A percentile compares a stretch with the other conserved stretches of the same genome.
Evolutionary conservation across 2,797 vertebrate genomes (phyloP).

Genomic region (Apodemus agrarius): DNA sequence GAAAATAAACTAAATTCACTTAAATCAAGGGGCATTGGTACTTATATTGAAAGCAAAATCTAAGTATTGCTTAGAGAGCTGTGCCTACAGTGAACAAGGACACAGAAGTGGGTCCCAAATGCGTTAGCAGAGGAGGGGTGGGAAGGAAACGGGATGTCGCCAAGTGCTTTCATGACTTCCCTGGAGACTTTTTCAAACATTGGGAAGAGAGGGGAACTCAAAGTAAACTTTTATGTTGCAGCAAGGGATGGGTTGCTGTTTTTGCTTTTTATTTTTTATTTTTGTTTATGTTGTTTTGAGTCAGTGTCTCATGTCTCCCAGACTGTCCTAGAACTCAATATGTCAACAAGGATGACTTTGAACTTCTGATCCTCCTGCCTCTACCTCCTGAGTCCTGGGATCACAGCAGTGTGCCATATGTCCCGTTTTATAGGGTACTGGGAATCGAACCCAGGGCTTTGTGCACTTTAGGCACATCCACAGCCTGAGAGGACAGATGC

Average conservation of each 20-base stretch:
- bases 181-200: background rate
- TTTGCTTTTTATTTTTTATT: background rate
- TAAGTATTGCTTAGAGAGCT: background rate
- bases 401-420: background rate
- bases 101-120: background rate
- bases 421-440: background rate
- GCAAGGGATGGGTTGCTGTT: background rate
- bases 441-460: background rate
- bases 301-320: background rate
- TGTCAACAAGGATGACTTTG: background rate
- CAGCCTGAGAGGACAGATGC: background rate
- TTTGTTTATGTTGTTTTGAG: background rate
- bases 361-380: background rate
- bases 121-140: background rate
- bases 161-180: background rate
- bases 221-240: background rate
- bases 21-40: background rate
- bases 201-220: background rate
- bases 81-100: background rate
- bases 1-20: background rate
- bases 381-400: background rate
- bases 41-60: background rate
- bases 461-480: background rate
- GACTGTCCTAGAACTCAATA: background rate
- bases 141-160: background rate